These are phyloP conservation scores for Poeciliopsis turneri DNA, from an alignment of 2,797 vertebrate species.

Conservation along the genomic window DNA sequence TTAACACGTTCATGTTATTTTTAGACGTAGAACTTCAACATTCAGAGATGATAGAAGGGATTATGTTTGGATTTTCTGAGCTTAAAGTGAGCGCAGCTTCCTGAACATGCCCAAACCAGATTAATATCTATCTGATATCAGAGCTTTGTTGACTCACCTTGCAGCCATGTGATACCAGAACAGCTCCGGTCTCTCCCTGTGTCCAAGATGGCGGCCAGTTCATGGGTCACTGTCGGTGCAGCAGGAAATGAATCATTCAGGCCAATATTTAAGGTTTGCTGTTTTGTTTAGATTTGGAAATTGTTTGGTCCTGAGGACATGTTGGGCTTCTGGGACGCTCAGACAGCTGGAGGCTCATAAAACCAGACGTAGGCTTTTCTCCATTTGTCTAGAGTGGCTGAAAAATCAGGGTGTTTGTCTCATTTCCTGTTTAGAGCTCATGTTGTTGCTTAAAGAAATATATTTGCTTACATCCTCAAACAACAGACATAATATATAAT, in stretches of 20 bases:
- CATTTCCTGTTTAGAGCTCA: constrained; percentile 3
- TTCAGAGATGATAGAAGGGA: background rate
- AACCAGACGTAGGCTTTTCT: background rate
- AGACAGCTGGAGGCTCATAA: background rate
- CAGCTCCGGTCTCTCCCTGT: background rate
- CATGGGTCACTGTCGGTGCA: constrained; percentile 30
- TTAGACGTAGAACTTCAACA: background rate
- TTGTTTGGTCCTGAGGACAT: constrained; percentile 43
- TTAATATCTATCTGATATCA: constrained; percentile 3
- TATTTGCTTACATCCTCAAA: constrained; percentile 40
- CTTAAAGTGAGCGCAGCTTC: background rate
- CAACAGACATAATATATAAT: constrained; percentile 10
- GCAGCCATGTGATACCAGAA: constrained; percentile 4
- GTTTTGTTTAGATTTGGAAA: constrained; percentile 39
- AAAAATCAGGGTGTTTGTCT: background rate
- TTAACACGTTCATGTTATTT: background rate
- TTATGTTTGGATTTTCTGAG: background rate
- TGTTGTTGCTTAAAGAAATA: constrained; percentile 13
- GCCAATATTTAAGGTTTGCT: constrained; percentile 30
- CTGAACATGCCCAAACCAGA: background rate
- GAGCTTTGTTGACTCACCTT: constrained; percentile 14
- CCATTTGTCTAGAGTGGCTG: background rate
- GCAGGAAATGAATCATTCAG: constrained; percentile 54
- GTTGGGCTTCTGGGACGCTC: constrained; percentile 11
- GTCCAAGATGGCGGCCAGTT: constrained; percentile 29